Evolutionary conservation across 2,113 vertebrate genomes (phyloP).

Genomic region (Oostethus manadensis): DNA sequence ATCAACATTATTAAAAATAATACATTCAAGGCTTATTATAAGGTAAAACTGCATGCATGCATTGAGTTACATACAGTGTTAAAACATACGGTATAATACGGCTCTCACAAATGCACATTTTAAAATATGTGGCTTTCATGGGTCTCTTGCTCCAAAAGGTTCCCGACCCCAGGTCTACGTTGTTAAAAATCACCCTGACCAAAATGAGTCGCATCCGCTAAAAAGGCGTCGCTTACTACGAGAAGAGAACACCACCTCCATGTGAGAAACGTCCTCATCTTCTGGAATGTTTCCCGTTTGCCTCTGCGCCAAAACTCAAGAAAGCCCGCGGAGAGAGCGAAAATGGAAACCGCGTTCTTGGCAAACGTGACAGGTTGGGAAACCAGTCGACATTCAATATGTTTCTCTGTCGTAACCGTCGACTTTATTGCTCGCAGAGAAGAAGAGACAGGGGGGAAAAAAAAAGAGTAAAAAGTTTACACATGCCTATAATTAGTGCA

Average conservation of each 20-base stretch:
- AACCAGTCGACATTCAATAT: conserved; percentile 65
- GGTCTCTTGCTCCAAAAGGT: no score
- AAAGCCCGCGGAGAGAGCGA: conserved; percentile 33
- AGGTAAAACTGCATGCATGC: no score
- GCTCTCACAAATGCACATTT: no score
- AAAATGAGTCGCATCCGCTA: no score
- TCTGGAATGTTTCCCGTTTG: conserved; percentile 53
- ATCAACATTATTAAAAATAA: no score
- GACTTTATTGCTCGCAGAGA: conserved; percentile 60
- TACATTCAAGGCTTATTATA: no score
- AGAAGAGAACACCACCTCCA: background rate
- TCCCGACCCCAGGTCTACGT: no score
- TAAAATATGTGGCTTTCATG: no score
- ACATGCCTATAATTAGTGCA: conserved; percentile 64
- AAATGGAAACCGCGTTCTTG: conserved; percentile 60
- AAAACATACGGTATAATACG: no score
- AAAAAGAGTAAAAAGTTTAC: conserved; percentile 35
- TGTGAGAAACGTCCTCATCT: conserved; percentile 51
- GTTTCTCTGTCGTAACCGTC: conserved; percentile 59
- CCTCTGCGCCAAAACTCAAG: conserved; percentile 49
- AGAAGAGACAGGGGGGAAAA: conserved; percentile 34
- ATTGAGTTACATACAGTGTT: no score
- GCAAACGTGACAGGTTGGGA: conserved; percentile 57
- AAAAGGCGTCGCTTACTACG: no score
- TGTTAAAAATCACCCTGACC: no score